These are phyloP conservation scores for Troilus luridus DNA, from an alignment of 2,888 invertebrate genomes.

Conservation along the genomic window DNA sequence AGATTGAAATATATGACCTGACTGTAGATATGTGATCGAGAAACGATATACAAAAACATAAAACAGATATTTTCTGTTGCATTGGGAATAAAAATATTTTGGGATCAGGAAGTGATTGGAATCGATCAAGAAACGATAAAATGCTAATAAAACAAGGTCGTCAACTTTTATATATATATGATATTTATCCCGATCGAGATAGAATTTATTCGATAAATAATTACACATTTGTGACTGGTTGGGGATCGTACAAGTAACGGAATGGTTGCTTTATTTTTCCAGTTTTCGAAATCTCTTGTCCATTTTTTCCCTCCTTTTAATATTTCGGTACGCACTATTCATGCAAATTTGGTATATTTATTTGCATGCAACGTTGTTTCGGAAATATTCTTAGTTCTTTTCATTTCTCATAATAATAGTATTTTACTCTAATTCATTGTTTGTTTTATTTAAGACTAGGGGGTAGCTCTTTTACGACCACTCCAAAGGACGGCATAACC, in stretches of 20 bases:
- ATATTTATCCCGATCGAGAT: neutral
- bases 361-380: neutral
- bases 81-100: neutral
- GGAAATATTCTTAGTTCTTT: neutral
- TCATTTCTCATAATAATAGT: neutral
- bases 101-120: neutral
- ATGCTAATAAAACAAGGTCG: neutral
- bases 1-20: neutral
- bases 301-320: neutral
- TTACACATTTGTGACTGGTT: neutral
- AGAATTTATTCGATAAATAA: slow-evolving; percentile 1
- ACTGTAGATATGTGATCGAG: neutral
- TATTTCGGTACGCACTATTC: neutral
- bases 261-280: neutral
- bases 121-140: slow-evolving; percentile 16
- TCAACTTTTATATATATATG: neutral
- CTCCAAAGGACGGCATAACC: too few relatives aligned
- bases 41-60: neutral
- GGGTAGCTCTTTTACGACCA: too few relatives aligned
- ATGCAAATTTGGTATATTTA: neutral
- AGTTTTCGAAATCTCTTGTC: neutral
- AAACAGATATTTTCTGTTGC: neutral
- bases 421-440: neutral
- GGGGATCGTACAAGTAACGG: neutral
- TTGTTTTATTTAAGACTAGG: too few relatives aligned